A percentile compares a stretch with the other conserved stretches of the same genome.
These are phyloP conservation scores for Antrozous pallidus DNA, from an alignment of 2,797 vertebrate species.

Conservation along the genomic window DNA sequence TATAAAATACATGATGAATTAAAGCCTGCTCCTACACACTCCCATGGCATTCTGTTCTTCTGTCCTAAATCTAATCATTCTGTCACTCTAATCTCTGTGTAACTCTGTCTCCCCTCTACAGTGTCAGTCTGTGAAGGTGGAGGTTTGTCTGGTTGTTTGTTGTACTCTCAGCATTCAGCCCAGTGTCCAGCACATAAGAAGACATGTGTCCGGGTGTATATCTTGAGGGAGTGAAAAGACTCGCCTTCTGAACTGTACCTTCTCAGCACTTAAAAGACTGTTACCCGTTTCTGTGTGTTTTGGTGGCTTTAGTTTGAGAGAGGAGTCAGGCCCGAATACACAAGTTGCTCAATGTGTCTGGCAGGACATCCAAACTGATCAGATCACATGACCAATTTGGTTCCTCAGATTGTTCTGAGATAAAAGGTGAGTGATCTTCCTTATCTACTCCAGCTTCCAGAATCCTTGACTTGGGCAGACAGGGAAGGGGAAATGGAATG, in stretches of 20 bases:
- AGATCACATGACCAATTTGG: no score
- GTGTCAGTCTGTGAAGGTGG: background rate
- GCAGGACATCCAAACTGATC: background rate
- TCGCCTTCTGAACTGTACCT: background rate
- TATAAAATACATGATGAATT: background rate
- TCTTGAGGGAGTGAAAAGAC: background rate
- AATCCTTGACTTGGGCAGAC: background rate
- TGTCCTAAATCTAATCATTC: no score
- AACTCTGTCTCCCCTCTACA: background rate
- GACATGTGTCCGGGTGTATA: accelerated
- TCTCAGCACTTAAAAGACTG: background rate
- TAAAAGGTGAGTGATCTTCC: background rate
- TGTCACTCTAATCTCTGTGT: background rate
- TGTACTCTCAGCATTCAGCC: background rate
- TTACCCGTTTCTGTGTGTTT: background rate
- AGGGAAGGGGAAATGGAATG: no score
- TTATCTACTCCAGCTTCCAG: background rate
- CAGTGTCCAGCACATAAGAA: background rate
- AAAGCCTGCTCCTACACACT: background rate
- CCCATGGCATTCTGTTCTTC: background rate
- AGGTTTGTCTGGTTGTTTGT: background rate
- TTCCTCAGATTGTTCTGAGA: background rate
- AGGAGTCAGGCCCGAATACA: background rate
- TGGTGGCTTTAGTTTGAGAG: background rate
- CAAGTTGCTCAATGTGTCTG: background rate